These are phyloP conservation scores for Acipenser transmontanus DNA, from an alignment of 2,797 vertebrate genomes.

Conservation along the genomic window DNA sequence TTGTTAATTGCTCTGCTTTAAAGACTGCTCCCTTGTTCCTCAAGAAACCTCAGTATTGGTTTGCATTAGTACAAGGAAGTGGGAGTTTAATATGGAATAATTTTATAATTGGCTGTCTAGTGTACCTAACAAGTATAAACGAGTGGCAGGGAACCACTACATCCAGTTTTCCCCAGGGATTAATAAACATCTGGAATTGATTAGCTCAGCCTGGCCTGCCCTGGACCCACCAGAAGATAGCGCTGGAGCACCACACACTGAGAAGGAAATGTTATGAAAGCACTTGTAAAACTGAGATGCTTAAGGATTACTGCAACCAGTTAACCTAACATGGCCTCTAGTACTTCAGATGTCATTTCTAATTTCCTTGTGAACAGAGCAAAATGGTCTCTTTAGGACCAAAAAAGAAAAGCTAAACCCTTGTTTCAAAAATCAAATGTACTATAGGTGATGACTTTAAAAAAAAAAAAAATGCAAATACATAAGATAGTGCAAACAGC, in stretches of 20 bases:
- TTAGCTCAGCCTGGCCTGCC: constrained; percentile 27
- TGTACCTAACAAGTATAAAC: constrained; percentile 44
- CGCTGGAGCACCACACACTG: constrained; percentile 39
- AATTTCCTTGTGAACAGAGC: constrained; percentile 18
- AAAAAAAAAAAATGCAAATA: neutral
- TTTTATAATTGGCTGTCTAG: constrained; percentile 46
- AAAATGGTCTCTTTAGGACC: constrained; percentile 1
- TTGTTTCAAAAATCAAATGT: neutral
- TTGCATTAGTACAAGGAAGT: constrained; percentile 48
- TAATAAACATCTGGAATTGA: constrained; percentile 46
- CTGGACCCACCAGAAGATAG: constrained; percentile 64
- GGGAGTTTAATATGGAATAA: constrained; percentile 53
- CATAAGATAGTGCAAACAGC: neutral
- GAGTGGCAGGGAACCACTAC: constrained; percentile 41
- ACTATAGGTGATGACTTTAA: neutral
- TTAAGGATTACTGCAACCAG: constrained; percentile 8
- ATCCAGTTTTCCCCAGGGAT: constrained; percentile 38
- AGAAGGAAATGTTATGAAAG: neutral
- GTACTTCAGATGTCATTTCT: constrained; percentile 14
- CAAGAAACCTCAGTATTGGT: constrained; percentile 45
- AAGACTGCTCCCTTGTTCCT: constrained; percentile 61
- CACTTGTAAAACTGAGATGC: neutral
- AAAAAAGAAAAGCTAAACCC: neutral
- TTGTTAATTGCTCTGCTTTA: constrained; percentile 34
- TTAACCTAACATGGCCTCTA: constrained; percentile 18